Base-by-base conservation (phyloP, 2,888 invertebrate species). In the Iphiclides podalirius region DNA sequence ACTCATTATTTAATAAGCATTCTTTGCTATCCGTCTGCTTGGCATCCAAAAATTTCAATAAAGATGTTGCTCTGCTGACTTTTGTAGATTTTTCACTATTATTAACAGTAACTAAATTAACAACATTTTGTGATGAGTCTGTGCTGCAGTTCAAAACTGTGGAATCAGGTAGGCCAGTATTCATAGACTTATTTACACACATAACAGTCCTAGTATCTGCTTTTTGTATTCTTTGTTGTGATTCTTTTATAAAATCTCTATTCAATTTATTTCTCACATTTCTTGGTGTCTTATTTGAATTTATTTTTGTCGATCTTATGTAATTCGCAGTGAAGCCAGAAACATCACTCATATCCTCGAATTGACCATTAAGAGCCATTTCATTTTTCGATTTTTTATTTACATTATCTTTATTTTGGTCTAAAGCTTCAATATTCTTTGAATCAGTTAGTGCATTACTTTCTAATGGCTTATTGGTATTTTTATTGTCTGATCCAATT, bases 271-370 rank as follows among this genome's bases (percentile, higher is more conserved):
- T 73, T 53, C 76, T 75, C 16, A 76, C 53, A 59, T 79, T 83
- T 26, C 72, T 68, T 13, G 75, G 66, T 48, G 73, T 73, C 62
- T 78, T 85, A 33, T 67, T 64, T 12, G 77, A 70, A 52, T 79
- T 73, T 11, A 84, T 57, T 62, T 87, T 89, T 11, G 88, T 86
- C 12, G 89, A 89, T 23, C 85, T 70, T 20, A 89, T 89, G 53
- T 89, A 89, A 58, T 85, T 88, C 1, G 87, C 88, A 15, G 88
- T 88, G 48, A 87, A 83, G 0, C 88, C 88, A 26, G 88, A 88
- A 1, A 88, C 83, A 69, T 88, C 88, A 67, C 88, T 88, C 12
- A 81, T 54, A 42, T 88, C 86, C 52, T 87, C 87, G 69, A 79
- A 83, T 43, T 80, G 75, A 6, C 80, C 79, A 63, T 83, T 83